Evolutionary conservation across 2,888 invertebrate genomes (phyloP), one percentile per base, ranked within the genome.

Genomic region (Heliconius charithonia): DNA sequence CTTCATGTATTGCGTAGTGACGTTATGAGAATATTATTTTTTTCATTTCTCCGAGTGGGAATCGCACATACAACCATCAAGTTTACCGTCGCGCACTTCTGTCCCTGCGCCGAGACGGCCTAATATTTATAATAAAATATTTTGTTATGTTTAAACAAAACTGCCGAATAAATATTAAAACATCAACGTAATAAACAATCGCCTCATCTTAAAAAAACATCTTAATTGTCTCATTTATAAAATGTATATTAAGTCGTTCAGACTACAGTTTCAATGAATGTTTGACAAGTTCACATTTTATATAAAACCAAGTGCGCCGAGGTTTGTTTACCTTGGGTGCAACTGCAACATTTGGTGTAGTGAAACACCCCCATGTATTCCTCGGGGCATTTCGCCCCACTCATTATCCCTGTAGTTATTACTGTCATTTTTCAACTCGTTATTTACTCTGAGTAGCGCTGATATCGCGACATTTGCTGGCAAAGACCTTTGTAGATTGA

Each of bases 371-470:
- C 92, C 92, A 89, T 90, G 92, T 93, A 93, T 93, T 92, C 94
- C 94, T 92, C 83, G 82, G 94, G 94, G 94, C 91, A 92, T 94
- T 87, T 90, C 92, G 87, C 94, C 95, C 95, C 89, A 92, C 91
- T 94, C 95, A 94, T 94, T 94, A 94, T 89, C 89, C 91, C 90
- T 87, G 93, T 94, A 94, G 95, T 94, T 94, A 95, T 95, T 94
- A 92, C 95, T 92, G 94, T 93, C 94, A 95, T 95, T 94, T 95
- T 95, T 94, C 95, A 95, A 94, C 94, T 95, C 93, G 94, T 94
- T 95, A 94, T 94, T 95, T 94, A 94, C 93, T 93, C 93, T 92
- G 93, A 92, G 89, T 86, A 90, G 90, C 91, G 92, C 92, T 92
- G 94, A 95, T 94, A 94, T 90, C 93, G 86, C 89, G 93, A 92